These are phyloP conservation scores for Aethina tumida DNA, from an alignment of 1,140 invertebrate species.

Conservation along the genomic window DNA sequence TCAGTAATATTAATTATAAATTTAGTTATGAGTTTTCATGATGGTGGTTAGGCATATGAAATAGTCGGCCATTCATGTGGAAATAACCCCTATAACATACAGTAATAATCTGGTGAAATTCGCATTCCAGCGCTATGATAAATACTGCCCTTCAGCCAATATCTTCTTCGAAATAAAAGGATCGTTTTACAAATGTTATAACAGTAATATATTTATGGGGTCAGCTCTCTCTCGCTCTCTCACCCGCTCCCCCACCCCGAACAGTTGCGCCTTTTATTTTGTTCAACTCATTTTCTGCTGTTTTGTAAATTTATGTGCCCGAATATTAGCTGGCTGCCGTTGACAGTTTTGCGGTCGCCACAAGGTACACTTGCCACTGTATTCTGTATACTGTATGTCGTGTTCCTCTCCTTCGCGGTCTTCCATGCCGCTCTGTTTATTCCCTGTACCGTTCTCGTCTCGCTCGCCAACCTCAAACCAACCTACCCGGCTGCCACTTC, in stretches of 20 bases:
- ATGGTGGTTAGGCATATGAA: conserved; percentile 14
- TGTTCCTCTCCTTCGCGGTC: no score
- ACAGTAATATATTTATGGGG: conserved; percentile 25
- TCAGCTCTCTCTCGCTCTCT: conserved; percentile 13
- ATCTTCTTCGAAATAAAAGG: conserved; percentile 22
- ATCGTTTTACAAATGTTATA: conserved; percentile 24
- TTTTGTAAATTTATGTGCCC: conserved; percentile 35
- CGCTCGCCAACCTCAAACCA: conserved; percentile 9
- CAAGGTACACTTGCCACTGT: conserved; percentile 22
- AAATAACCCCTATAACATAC: conserved; percentile 10
- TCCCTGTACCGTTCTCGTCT: conserved; percentile 9
- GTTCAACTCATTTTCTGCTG: conserved; percentile 27
- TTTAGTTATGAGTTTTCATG: conserved; percentile 12
- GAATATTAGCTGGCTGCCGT: conserved; percentile 30
- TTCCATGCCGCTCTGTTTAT: conserved; percentile 11
- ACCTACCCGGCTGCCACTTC: conserved; percentile 12
- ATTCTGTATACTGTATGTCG: no score
- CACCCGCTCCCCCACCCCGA: conserved; percentile 12
- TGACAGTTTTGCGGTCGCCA: conserved; percentile 22
- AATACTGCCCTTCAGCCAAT: no score
- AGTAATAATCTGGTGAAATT: conserved; percentile 5
- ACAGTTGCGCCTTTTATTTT: conserved; percentile 29
- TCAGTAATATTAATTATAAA: conserved; percentile 14
- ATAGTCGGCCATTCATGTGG: conserved; percentile 11
- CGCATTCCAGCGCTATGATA: no score